Evolutionary conservation across 1,140 invertebrate species (phyloP), one percentile per base, ranked within the genome.

Genomic region (Dreissena polymorpha): DNA sequence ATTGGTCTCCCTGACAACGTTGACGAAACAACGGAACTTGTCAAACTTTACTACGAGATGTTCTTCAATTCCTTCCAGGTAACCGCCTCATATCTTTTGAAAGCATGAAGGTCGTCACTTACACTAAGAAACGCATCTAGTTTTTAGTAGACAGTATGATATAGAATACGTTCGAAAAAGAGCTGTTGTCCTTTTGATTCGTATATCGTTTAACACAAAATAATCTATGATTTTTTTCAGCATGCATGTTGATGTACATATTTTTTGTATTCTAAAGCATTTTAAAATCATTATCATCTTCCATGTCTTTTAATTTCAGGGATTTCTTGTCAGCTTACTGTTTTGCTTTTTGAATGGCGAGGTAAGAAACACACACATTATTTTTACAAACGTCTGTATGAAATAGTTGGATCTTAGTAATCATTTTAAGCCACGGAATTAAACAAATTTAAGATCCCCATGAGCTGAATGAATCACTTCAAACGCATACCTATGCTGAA

Each of bases 281-380:
- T n/a, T 14, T 18, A 67, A 18, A 57, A 77, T 8, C 16, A 23
- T 0, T 13, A n/a, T 14, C 25, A 60, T n/a, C 27, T 23, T 70
- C 16, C 7, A 14, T 77, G 76, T 6, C 63, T 69, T 16, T 89
- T 95, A 14, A 89, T 95, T 95, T 25, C 94, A 98, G 97, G 98
- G 98, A 74, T 95, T 98, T 50, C 97, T 96, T 89, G 97, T 99
- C 16, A 96, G 97, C 16, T 95, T 97, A 39, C 94, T 99, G 12
- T 98, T 98, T 93, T 99, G 98, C 92, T 99, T 98, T 94, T 97
- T 96, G 93, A 99, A 99, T 91, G 97, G 97, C 83, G 97, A 98
- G 95, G 97, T 98, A 89, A 60, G 57, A 60, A 60, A 23, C 57
- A 60, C 57, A 23, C 57, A 60, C 57, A 60, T 60, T 60, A 60